Base-by-base conservation (phyloP, 1,140 invertebrate genomes). In the Drosophila sp. region DNA sequence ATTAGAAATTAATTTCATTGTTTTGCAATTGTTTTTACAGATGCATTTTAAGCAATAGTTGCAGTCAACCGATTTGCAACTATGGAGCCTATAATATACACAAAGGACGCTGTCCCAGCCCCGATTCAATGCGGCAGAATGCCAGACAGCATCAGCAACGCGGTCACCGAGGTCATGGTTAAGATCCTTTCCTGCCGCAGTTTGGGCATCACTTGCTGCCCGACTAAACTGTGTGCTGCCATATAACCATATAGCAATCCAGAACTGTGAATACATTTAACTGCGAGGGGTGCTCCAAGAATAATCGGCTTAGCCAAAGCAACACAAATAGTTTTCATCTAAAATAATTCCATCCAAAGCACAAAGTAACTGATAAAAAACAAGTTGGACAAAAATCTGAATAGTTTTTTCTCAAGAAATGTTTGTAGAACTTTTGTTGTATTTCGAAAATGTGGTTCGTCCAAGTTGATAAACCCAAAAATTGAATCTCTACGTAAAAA, bases 191-290 rank as follows among this genome's bases (percentile, higher is more conserved):
- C 23, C 23, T 27, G 44, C 44, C 44, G 2, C 17, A 2, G 44
- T 50, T 23, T 50, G 25, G 55, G 81, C 75, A 35, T 86, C 80
- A 82, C 58, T 44, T 56, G 65, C 33, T 57, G 44, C 44, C n/a
- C 29, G 33, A 40, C 50, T 27, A 27, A 25, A 17, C 17, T 17
- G 10, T 32, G 55, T 44, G 65, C 60, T 57, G 66, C 66, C 71
- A 55, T 57, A 41, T 38, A 32, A 65, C 61, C 32, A 56, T 54
- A 44, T 70, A 70, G 55, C 61, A 62, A 71, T 56, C 71, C 79
- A 79, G 81, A 74, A 82, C 82, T 85, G 82, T 86, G 66, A 57
- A 85, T 78, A 80, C 74, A 77, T 58, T 80, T 66, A 84, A 71
- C 41, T 56, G 66, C 56, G 68, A 81, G 44, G 7, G 25, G 17